Evolutionary conservation across 2,113 vertebrate genomes (phyloP).

Genomic region (Misgurnus mizolepis): DNA sequence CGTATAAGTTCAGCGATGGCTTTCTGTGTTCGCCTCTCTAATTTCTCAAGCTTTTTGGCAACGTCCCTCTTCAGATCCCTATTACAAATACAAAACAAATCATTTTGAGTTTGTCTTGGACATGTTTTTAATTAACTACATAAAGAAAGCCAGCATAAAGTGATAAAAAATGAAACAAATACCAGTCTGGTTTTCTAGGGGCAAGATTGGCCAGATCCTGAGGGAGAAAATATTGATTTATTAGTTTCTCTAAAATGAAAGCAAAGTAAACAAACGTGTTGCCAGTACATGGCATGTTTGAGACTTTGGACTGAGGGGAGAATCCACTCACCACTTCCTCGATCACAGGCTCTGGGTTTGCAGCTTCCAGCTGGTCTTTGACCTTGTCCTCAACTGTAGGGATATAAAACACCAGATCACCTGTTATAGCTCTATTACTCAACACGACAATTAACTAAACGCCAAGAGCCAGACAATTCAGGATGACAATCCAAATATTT

Average conservation of each 20-base stretch:
- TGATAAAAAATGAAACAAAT: conserved; percentile 49
- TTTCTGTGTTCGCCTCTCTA: conserved; percentile 92
- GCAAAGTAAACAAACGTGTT: background rate
- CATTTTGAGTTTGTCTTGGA: background rate
- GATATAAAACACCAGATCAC: conserved; percentile 47
- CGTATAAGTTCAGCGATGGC: conserved; percentile 93
- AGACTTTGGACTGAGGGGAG: background rate
- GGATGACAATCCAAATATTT: background rate
- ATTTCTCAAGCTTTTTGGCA: conserved; percentile 94
- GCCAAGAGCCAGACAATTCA: background rate
- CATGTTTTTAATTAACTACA: background rate
- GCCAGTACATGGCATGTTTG: background rate
- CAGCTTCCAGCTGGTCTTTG: conserved; percentile 91
- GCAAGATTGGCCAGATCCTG: conserved; percentile 94
- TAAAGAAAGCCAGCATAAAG: background rate
- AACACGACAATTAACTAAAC: background rate
- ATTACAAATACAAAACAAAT: background rate
- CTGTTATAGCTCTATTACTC: background rate
- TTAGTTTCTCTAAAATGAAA: background rate
- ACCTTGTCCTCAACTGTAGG: conserved; percentile 94
- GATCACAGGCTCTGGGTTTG: conserved; percentile 90
- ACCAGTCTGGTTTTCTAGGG: conserved; percentile 96
- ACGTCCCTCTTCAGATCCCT: conserved; percentile 97
- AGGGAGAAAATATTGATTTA: background rate
- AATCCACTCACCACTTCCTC: conserved; percentile 89